Evolutionary conservation across 2,888 invertebrate genomes (phyloP).

Genomic region (Monopis laevigella): DNA sequence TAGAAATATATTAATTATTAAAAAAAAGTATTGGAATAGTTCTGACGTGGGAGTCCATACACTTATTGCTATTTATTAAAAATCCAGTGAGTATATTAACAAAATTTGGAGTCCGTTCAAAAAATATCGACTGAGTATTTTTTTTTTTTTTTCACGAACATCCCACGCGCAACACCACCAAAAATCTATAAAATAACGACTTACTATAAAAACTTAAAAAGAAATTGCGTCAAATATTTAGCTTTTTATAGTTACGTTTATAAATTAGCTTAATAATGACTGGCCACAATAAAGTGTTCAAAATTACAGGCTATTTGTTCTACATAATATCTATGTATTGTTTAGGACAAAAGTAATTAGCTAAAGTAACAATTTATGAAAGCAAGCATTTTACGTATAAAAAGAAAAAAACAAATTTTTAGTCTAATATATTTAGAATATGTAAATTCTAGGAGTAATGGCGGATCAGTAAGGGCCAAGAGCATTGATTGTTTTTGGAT

Average conservation of each 20-base stretch:
- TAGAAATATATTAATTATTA: neutral
- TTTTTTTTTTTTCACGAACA: neutral
- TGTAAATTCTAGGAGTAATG: too few species aligned
- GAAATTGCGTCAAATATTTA: constrained; percentile 29
- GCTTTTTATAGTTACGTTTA: constrained; percentile 43
- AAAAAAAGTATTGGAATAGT: constrained; percentile 4
- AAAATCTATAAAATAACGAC: neutral
- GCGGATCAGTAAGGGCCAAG: too few species aligned
- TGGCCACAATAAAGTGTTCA: constrained; percentile 56
- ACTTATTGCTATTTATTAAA: neutral
- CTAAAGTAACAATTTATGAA: constrained; percentile 8
- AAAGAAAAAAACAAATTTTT: constrained; percentile 3
- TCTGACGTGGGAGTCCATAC: constrained; percentile 1
- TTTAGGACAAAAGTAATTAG: neutral
- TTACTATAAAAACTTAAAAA: too few species aligned
- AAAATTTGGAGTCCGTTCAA: neutral
- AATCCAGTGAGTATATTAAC: neutral
- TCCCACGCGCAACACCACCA: constrained; percentile 6
- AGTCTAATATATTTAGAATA: constrained; percentile 1
- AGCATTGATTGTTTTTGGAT: too few species aligned
- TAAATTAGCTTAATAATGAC: constrained; percentile 53
- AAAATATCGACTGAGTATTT: constrained; percentile 2
- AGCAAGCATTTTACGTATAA: constrained; percentile 5
- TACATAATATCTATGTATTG: neutral
- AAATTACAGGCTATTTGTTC: neutral